Evolutionary conservation across 2,113 vertebrate genomes (phyloP).

Genomic region (Elanoides forficatus): DNA sequence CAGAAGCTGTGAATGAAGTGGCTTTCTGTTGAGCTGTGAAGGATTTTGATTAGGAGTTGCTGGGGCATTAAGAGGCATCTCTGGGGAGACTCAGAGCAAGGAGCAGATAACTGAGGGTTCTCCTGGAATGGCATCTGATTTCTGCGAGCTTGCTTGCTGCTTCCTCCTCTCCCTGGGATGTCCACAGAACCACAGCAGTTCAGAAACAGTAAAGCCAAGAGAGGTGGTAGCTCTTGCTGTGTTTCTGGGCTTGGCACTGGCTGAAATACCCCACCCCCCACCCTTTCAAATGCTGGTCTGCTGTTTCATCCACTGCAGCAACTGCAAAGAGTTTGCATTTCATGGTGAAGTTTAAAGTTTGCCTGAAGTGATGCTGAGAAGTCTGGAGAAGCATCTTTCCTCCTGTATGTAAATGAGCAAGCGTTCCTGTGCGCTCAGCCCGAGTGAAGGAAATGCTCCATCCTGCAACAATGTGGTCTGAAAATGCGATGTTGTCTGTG

Average conservation of each 20-base stretch:
- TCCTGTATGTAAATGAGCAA: rapidly evolving
- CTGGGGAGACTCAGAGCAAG: not conserved
- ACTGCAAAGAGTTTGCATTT: not conserved
- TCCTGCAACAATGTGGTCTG: rapidly evolving
- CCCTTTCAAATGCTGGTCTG: not conserved
- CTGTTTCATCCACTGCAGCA: not conserved
- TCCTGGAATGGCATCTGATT: not conserved
- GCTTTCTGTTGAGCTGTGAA: not conserved
- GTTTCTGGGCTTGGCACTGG: not conserved
- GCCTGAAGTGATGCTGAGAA: not conserved
- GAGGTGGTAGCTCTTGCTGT: not conserved
- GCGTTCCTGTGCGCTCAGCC: not conserved
- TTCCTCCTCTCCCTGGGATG: not conserved
- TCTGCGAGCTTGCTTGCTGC: not conserved
- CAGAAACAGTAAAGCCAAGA: not conserved
- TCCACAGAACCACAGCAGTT: not conserved
- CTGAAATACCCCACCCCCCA: not conserved
- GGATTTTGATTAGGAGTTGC: not conserved
- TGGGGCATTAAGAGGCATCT: not conserved
- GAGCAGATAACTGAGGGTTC: not conserved
- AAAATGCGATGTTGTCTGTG: rapidly evolving
- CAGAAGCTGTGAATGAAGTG: not conserved
- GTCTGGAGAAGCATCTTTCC: not conserved
- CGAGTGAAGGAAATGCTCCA: rapidly evolving
- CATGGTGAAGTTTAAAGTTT: not conserved